Conservation (phyloP, 1,140 invertebrate species). For the Drosophila eugracilis region DNA sequence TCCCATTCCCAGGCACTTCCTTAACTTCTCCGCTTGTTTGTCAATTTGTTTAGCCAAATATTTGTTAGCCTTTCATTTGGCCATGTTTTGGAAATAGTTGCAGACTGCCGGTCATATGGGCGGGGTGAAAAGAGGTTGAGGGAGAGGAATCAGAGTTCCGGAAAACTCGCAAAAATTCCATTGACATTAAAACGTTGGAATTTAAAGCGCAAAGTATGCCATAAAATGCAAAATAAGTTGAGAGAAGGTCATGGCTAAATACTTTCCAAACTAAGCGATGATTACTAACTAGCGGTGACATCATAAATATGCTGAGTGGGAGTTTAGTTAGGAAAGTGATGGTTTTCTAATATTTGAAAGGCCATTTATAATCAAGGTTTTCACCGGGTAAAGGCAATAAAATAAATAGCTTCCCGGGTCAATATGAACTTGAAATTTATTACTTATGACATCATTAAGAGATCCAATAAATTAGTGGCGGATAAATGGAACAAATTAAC, state of each 20-base stretch:
- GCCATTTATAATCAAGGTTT: too few species aligned
- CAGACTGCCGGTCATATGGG: background rate
- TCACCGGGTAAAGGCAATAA: background rate
- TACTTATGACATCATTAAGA: conserved; percentile 30
- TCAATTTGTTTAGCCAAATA: conserved; percentile 54
- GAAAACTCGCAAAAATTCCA: conserved; percentile 1
- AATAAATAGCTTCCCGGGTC: background rate
- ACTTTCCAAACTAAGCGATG: conserved; percentile 9
- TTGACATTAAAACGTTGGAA: conserved; percentile 5
- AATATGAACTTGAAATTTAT: conserved; percentile 21
- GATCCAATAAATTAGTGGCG: conserved; percentile 28
- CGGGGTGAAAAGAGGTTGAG: too few species aligned
- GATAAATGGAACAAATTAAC: conserved; percentile 36
- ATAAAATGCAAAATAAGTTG: conserved; percentile 12
- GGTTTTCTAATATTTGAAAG: too few species aligned
- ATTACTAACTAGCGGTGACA: background rate
- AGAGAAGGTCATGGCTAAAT: background rate
- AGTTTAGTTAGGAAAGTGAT: background rate
- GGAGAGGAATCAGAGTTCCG: background rate
- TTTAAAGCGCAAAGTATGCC: conserved; percentile 5
- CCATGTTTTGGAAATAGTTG: conserved; percentile 25
- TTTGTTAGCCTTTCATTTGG: conserved; percentile 47
- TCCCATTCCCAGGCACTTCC: conserved; percentile 3
- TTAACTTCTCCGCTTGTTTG: conserved; percentile 23
- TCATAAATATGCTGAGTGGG: background rate